Evolutionary conservation across 2,113 vertebrate species (phyloP), one percentile per base, ranked within the genome.

Genomic region (Leptosomus discolor): DNA sequence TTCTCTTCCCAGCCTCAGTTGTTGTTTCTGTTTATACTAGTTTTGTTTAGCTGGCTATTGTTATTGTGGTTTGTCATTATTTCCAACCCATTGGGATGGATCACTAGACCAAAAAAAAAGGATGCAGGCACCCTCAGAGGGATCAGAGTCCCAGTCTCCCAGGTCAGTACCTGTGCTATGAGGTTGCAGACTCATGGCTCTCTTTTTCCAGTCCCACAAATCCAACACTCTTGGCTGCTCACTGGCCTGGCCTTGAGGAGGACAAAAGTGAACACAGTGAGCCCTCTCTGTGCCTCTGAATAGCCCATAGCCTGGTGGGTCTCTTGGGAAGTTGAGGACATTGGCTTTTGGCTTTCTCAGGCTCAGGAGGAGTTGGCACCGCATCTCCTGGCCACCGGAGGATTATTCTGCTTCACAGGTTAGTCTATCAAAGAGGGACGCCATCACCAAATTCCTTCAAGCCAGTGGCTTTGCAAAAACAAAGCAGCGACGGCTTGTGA

Each of bases 21-120:
- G 93, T 95, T 97, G 73, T 95, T 96, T 95, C 84, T 96, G 87
- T 97, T 95, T 95, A 79, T 97, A 85, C 81, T 95, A 94, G 83
- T 89, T 96, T 93, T 91, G 87, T 96, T 96, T 88, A 90, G 81
- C 77, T 91, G 93, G 85, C 93, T 95, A 95, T 97, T 96, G 95
- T 96, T 94, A 85, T 65, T 97, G 97, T 69, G 96, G 94, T 92
- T 95, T 96, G 84, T 94, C 91, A 85, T 96, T 91, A 97, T 96
- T 97, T 97, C 90, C 93, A 96, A 29, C n/a, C 57, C 86, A 69
- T 58, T 87, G 93, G 87, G 77, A 57, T 96, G 94, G 84, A 94
- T 95, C 70, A 50, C 65, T 90, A 76, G 77, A 91, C 96, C 91
- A 73, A 81, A 91, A 92, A 91, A 92, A 94, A 85, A 93, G 80